Percentiles rank a stretch among this genome's conserved stretches.
These are phyloP conservation scores for Caenorhabditis uteleia DNA, from an alignment of 2,888 invertebrate species.

Conservation along the genomic window DNA sequence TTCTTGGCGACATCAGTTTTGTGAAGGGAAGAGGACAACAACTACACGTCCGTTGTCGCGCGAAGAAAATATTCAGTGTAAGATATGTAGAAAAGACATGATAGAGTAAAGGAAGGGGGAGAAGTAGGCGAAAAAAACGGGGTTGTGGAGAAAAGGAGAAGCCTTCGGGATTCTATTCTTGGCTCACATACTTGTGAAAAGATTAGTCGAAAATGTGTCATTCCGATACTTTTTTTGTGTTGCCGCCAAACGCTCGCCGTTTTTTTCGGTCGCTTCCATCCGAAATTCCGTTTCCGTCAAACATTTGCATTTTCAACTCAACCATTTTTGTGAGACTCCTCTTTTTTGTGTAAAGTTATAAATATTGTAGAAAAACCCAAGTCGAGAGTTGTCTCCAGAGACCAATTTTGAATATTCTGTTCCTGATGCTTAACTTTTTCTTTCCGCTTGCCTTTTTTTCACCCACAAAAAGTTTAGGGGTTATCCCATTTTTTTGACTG, in stretches of 20 bases:
- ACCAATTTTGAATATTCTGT: neutral
- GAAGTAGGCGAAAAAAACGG: conserved; percentile 2
- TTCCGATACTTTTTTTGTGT: conserved; percentile 13
- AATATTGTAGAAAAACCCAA: too few species aligned
- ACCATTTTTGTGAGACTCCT: too few species aligned
- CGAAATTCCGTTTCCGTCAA: too few species aligned
- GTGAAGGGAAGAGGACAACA: too few species aligned
- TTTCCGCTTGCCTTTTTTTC: neutral
- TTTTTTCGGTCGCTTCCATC: neutral
- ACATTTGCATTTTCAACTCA: too few species aligned
- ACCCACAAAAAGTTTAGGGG: too few species aligned
- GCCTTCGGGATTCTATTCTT: conserved; percentile 27
- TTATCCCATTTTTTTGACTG: too few species aligned
- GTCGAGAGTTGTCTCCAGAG: neutral
- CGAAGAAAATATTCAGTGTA: too few species aligned
- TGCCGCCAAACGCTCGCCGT: neutral
- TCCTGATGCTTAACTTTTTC: conserved; percentile 3
- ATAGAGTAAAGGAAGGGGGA: conserved; percentile 11
- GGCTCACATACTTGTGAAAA: conserved; percentile 31
- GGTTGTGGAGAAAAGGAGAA: conserved; percentile 28
- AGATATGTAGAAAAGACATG: too few species aligned
- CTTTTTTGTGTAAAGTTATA: too few species aligned
- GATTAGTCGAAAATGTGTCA: conserved; percentile 27
- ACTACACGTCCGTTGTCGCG: too few species aligned
- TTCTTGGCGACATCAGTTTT: too few species aligned